Conservation (phyloP, 2,113 vertebrate genomes). For the Paradisaea rubra region DNA sequence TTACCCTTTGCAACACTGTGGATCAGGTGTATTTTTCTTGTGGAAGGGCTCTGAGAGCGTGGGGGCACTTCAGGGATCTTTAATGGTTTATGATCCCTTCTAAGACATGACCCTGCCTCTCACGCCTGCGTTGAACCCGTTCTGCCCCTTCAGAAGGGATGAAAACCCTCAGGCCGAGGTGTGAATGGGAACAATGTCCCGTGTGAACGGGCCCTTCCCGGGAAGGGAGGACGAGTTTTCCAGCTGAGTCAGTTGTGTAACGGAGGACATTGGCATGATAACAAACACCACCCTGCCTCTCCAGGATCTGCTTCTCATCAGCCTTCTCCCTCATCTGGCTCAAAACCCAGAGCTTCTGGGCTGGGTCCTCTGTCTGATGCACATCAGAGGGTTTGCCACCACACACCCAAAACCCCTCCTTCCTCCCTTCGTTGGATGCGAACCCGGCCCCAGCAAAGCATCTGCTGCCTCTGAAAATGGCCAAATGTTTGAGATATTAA, state of each 20-base stretch:
- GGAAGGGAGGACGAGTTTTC: background rate
- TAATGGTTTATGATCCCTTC: background rate
- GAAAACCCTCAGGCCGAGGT: background rate
- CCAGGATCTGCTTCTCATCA: background rate
- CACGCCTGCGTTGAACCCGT: rapidly evolving
- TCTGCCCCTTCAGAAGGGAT: background rate
- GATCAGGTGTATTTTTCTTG: background rate
- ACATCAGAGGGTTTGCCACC: background rate
- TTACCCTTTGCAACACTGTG: background rate
- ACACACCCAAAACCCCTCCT: background rate
- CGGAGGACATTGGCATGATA: background rate
- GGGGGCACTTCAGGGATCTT: rapidly evolving
- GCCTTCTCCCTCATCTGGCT: background rate
- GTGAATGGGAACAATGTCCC: background rate
- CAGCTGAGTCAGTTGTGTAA: background rate
- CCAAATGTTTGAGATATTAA: background rate
- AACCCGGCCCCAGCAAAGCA: background rate
- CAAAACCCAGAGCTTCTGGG: background rate
- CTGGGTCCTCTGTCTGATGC: background rate
- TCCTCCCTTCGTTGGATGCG: rapidly evolving
- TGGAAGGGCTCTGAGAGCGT: background rate
- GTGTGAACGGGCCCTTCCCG: background rate
- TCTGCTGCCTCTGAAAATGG: background rate
- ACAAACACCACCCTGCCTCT: background rate
- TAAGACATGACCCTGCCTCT: background rate